Conservation (phyloP, 2,888 invertebrate species). For the Coenonympha glycerion region DNA sequence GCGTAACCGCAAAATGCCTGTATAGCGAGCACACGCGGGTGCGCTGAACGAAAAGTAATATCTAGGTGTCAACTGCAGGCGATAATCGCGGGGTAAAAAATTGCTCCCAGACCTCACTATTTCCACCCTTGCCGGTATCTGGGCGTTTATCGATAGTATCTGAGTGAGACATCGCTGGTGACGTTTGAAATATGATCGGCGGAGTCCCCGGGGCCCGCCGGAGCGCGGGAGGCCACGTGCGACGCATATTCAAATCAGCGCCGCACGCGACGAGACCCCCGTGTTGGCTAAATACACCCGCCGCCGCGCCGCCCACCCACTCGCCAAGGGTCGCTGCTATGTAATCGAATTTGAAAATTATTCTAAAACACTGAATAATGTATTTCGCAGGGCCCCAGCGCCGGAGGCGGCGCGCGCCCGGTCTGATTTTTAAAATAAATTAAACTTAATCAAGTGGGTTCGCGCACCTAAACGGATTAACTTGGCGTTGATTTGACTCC, state of each 20-base stretch:
- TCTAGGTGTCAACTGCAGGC: slow-evolving; percentile 75
- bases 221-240: slow-evolving; percentile 68
- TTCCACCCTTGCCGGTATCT: slow-evolving; percentile 68
- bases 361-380: slow-evolving; percentile 77
- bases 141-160: slow-evolving; percentile 74
- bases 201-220: slow-evolving; percentile 56
- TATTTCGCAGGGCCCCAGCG: slow-evolving; percentile 68
- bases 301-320: slow-evolving; percentile 43
- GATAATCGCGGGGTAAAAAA: slow-evolving; percentile 74
- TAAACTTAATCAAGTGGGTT: slow-evolving; percentile 77
- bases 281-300: slow-evolving; percentile 77
- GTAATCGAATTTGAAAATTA: slow-evolving; percentile 78
- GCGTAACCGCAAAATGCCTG: slow-evolving; percentile 53
- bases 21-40: slow-evolving; percentile 30
- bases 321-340: slow-evolving; percentile 75
- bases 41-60: slow-evolving; percentile 65
- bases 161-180: slow-evolving; percentile 76
- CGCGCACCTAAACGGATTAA: slow-evolving; percentile 76
- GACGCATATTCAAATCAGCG: slow-evolving; percentile 74
- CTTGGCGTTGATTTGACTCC: slow-evolving; percentile 74
- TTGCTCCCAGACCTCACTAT: slow-evolving; percentile 59
- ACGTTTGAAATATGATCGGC: slow-evolving; percentile 76
- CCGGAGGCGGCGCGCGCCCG: slow-evolving; percentile 62
- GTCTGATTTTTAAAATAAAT: slow-evolving; percentile 76
- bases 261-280: slow-evolving; percentile 72